A percentile compares a stretch with the other conserved stretches of the same genome.
Conservation (phyloP, 2,888 invertebrate species). For the Axea sp. region DNA sequence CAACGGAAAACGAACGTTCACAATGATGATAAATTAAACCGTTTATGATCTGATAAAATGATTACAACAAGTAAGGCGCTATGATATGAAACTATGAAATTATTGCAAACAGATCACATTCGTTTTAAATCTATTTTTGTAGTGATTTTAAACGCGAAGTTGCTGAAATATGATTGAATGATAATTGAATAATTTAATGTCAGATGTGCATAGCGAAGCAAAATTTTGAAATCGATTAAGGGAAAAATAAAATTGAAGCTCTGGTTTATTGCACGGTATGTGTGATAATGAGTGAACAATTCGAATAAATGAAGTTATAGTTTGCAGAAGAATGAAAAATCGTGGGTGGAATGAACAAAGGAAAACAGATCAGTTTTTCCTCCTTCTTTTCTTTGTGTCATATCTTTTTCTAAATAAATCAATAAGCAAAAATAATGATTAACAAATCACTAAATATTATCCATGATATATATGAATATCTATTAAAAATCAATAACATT, state of each 20-base stretch:
- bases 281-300: constrained; percentile 66
- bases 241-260: constrained; percentile 53
- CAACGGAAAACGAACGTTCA: constrained; percentile 4
- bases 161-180: constrained; percentile 51
- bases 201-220: constrained; percentile 74
- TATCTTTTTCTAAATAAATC: no score
- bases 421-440: no score
- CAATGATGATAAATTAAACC: constrained; percentile 2
- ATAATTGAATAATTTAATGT: constrained; percentile 60
- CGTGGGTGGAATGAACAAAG: constrained; percentile 3
- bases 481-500: no score
- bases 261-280: constrained; percentile 65
- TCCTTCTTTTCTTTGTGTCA: constrained; percentile 9
- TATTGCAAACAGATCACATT: constrained; percentile 13
- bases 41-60: no score
- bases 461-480: no score
- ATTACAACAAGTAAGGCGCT: no score
- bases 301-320: constrained; percentile 68
- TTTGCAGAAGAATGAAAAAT: constrained; percentile 31
- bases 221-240: constrained; percentile 56
- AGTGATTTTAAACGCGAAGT: constrained; percentile 26
- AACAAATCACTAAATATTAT: no score
- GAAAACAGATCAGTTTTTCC: constrained; percentile 29
- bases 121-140: constrained; percentile 35
- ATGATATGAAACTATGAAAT: no score